Base-by-base conservation (phyloP, 2,888 invertebrate species). In the Odiellus spinosus region DNA sequence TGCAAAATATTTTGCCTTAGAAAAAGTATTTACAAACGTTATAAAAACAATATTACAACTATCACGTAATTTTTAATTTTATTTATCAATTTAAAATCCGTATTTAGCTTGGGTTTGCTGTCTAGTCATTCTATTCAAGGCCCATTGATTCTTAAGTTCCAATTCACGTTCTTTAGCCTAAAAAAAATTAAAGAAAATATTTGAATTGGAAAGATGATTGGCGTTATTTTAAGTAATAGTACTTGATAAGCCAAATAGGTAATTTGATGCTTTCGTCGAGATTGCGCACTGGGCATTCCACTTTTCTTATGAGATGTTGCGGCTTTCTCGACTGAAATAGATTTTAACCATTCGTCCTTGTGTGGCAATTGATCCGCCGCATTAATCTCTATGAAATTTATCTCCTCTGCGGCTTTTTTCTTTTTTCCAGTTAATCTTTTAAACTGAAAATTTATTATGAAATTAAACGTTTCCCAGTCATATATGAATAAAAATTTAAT, bases 131-230 rank as follows among this genome's bases (percentile, higher is more conserved):
- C 82, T 76, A 64, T 83, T 91, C 56, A 81, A 76, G 5, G 93
- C 79, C 93, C 93, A 95, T 68, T 86, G 82, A 62, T 87, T 90
- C 64, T 91, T 85, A 44, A 95, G 67, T 61, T 91, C 90, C 50
- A 85, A 74, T 66, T 95, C 93, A 67, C 90, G 83, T 51, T 87
- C 88, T 66, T 93, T 91, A 2, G 93, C 95, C 76, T 87, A 76
- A 54, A 76, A 74, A 55, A 50, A 60, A 62, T 55, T 55, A 51
- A 44, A 60, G 46, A 18, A 15, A 47, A 45, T 35, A n/a, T n/a
- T n/a, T n/a, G n/a, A n/a, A n/a, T n/a, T n/a, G n/a, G n/a, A n/a
- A n/a, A n/a, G n/a, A n/a, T n/a, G n/a, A n/a, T n/a, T 26, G 26
- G 26, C 26, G 26, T 26, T 8, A 26, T 6, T 4, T 26, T 26